Evolutionary conservation across 2,113 vertebrate species (phyloP).

Genomic region (Aptenodytes forsteri): DNA sequence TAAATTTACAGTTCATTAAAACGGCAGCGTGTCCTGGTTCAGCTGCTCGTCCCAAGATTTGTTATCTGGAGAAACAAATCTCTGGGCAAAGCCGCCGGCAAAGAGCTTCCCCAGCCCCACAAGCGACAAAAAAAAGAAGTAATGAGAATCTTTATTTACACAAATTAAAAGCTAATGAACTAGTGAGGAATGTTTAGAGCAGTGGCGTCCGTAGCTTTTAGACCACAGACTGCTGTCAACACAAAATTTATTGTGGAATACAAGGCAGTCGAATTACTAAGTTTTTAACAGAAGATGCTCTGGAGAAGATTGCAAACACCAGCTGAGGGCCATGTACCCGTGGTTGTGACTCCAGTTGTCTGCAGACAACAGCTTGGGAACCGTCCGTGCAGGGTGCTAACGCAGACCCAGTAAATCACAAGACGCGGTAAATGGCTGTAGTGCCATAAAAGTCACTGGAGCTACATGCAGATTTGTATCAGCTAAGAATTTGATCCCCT

Average conservation of each 20-base stretch:
- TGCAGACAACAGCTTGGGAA: neutral
- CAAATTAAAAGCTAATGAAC: neutral
- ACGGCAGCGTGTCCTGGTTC: neutral
- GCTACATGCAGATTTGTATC: neutral
- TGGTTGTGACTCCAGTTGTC: neutral
- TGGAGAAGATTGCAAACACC: neutral
- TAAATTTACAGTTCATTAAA: slow-evolving; percentile 28
- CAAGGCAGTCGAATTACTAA: neutral
- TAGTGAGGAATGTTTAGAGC: neutral
- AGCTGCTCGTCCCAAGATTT: neutral
- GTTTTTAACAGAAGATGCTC: neutral
- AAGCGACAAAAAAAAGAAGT: neutral
- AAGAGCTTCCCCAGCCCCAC: neutral
- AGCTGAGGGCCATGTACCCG: fast-evolving
- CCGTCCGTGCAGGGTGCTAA: neutral
- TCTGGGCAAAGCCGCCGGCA: neutral
- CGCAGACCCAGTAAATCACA: neutral
- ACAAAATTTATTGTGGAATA: neutral
- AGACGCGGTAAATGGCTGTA: neutral
- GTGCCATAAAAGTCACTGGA: neutral
- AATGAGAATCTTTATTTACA: neutral
- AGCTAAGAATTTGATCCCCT: neutral
- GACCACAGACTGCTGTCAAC: neutral
- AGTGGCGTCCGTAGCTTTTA: neutral
- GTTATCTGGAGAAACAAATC: neutral